phyloP scores from a whole-genome alignment of 2,113 vertebrate genomes.

The Capreolus pygargus region DNA sequence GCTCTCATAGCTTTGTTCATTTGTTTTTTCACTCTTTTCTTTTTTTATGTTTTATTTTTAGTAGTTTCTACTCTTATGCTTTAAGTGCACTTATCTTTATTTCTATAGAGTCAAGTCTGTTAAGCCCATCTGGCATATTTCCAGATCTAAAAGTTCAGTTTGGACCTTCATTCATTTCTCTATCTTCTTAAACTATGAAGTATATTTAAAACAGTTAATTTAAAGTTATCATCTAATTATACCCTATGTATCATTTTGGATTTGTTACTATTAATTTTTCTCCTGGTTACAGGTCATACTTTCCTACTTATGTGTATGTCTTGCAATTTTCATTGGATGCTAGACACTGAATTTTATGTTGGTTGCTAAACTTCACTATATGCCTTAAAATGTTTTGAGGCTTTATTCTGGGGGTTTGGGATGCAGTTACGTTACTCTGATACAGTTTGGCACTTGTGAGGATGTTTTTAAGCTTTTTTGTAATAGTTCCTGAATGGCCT shows the following conservation, averaged over 20 bases:
- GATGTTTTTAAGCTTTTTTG: neutral
- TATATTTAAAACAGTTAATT: neutral
- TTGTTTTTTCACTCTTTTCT: neutral
- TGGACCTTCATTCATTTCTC: neutral
- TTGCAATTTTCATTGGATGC: neutral
- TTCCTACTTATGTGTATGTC: neutral
- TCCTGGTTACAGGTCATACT: neutral
- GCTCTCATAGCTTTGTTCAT: neutral
- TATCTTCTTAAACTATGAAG: neutral
- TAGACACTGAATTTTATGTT: neutral
- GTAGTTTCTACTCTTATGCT: neutral
- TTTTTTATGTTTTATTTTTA: neutral
- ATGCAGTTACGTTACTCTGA: neutral
- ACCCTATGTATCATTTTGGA: neutral
- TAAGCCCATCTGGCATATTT: neutral
- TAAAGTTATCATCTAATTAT: neutral
- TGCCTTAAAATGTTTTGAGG: neutral
- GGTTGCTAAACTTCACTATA: neutral
- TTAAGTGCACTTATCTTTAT: neutral
- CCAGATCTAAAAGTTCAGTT: neutral
- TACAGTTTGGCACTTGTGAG: neutral
- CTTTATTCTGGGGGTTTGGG: neutral
- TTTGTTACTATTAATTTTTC: neutral
- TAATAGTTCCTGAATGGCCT: neutral
- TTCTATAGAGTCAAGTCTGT: neutral